Evolutionary conservation across 2,888 invertebrate genomes (phyloP).

Genomic region (Drosophila histrio): DNA sequence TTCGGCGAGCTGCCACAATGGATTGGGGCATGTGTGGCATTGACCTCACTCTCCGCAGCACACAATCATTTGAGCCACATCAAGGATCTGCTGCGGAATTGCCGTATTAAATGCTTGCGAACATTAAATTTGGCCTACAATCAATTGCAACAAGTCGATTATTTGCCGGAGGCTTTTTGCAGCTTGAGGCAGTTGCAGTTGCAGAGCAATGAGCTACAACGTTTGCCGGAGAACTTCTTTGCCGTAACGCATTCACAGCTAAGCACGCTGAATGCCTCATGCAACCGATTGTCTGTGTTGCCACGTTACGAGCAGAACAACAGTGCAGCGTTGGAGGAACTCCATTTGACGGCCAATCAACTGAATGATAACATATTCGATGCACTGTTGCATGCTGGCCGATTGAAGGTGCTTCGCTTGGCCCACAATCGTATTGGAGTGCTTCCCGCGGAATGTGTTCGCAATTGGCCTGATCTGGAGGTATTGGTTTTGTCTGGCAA

Average conservation of each 20-base stretch:
- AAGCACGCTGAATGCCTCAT: conserved; percentile 90
- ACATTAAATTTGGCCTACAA: conserved; percentile 92
- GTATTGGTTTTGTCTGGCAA: conserved; percentile 93
- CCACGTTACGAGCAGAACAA: conserved; percentile 85
- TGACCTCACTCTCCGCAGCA: conserved; percentile 90
- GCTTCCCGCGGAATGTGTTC: conserved; percentile 90
- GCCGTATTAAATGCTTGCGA: conserved; percentile 89
- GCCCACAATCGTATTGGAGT: conserved; percentile 91
- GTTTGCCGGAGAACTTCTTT: conserved; percentile 91
- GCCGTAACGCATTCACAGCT: conserved; percentile 87
- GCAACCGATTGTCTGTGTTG: conserved; percentile 90
- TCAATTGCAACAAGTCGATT: conserved; percentile 89
- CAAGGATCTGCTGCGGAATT: conserved; percentile 90
- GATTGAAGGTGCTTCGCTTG: conserved; percentile 89
- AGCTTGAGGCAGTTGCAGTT: conserved; percentile 88
- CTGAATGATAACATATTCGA: conserved; percentile 89
- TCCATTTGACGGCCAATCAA: conserved; percentile 90
- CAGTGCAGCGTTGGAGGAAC: conserved; percentile 87
- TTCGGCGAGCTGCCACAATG: conserved; percentile 90
- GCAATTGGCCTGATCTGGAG: conserved; percentile 91
- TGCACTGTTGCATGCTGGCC: conserved; percentile 87
- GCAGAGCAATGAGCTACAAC: conserved; percentile 91
- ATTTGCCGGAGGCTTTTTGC: conserved; percentile 85
- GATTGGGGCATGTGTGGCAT: conserved; percentile 89
- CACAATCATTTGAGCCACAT: conserved; percentile 89